Evolutionary conservation across 2,113 vertebrate genomes (phyloP).

Genomic region (Gorsachius goisagi): DNA sequence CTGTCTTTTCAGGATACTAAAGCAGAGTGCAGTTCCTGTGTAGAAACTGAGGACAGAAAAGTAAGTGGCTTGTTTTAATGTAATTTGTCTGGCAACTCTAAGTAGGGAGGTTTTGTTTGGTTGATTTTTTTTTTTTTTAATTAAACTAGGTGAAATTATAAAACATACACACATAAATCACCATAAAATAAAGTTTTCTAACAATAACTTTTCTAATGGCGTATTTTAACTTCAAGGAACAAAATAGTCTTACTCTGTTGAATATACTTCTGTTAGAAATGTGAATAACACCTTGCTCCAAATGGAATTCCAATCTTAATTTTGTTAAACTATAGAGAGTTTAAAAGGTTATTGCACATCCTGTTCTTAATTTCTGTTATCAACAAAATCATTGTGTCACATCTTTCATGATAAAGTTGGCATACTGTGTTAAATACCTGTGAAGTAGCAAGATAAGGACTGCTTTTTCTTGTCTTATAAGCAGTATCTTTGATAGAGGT

Average conservation of each 20-base stretch:
- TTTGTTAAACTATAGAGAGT: background rate
- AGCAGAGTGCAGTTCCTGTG: slow-evolving; percentile 73
- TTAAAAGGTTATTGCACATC: background rate
- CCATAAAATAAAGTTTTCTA: background rate
- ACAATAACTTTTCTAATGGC: background rate
- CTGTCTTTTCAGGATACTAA: slow-evolving; percentile 73
- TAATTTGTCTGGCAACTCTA: background rate
- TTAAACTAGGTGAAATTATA: background rate
- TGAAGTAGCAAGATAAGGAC: background rate
- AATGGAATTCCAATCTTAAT: background rate
- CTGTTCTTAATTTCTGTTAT: background rate
- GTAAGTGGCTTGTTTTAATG: slow-evolving; percentile 66
- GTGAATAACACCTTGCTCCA: background rate
- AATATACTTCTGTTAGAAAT: background rate
- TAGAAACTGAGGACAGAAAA: slow-evolving; percentile 80
- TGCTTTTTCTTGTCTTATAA: background rate
- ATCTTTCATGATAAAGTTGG: background rate
- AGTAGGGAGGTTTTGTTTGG: background rate
- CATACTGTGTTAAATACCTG: background rate
- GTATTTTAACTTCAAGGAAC: background rate
- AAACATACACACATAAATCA: too few relatives aligned
- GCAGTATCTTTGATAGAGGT: background rate
- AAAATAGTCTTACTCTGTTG: background rate
- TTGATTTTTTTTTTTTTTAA: background rate
- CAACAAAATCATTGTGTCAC: background rate